Evolutionary conservation across 2,113 vertebrate genomes (phyloP).

Genomic region (Cyanoderma ruficeps): DNA sequence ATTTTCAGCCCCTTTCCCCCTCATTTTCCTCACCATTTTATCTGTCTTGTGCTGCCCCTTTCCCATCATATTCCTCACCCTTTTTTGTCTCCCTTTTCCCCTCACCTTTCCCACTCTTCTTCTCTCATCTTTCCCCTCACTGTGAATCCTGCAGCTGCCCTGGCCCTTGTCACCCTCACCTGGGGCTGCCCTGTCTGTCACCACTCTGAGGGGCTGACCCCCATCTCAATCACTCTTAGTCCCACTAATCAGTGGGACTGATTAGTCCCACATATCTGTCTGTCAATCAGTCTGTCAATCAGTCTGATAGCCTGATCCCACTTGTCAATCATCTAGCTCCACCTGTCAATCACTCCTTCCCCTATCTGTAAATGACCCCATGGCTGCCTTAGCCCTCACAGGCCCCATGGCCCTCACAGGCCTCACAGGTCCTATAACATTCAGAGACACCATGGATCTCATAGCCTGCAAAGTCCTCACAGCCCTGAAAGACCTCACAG

Average conservation of each 20-base stretch:
- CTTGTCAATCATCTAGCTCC: neutral
- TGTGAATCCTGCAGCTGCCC: neutral
- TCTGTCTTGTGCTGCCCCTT: neutral
- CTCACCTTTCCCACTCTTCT: neutral
- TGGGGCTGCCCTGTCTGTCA: neutral
- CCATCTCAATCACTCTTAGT: neutral
- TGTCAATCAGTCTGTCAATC: neutral
- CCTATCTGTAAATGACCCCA: neutral
- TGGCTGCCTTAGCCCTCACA: neutral
- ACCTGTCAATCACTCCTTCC: neutral
- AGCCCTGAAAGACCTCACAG: neutral
- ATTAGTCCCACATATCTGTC: too few relatives aligned
- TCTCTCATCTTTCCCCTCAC: neutral
- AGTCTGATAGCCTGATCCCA: neutral
- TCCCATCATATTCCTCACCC: neutral
- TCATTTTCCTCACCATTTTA: accelerated
- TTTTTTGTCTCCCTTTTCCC: neutral
- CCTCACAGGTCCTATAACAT: neutral
- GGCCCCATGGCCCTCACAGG: neutral
- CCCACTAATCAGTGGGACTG: too few relatives aligned
- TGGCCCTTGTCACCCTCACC: neutral
- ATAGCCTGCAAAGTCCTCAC: neutral
- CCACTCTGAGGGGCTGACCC: neutral
- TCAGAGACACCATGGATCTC: neutral
- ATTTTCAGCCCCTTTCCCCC: neutral